A percentile compares a stretch with the other conserved stretches of the same genome.
Evolutionary conservation across 2,888 invertebrate species (phyloP).

Genomic region (Andrena minutula): DNA sequence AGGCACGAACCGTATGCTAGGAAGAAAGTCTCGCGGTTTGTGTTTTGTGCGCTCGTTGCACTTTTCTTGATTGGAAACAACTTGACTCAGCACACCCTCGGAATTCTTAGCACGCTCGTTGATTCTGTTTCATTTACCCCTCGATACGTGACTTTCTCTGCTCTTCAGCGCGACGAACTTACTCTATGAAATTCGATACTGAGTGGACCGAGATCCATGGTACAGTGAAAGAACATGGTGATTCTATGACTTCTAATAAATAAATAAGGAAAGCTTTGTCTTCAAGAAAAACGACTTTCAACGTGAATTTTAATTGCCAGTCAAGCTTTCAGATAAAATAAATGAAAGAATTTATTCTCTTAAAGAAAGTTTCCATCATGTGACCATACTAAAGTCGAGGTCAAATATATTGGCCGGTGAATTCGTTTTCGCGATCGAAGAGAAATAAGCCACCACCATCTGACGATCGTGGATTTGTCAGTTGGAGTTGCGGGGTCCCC

Average conservation of each 20-base stretch:
- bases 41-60: slow-evolving; percentile 12
- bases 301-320: neutral
- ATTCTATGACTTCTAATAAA: neutral
- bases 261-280: neutral
- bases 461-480: too few species aligned
- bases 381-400: too few species aligned
- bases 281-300: neutral
- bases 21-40: neutral
- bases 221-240: too few species aligned
- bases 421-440: too few species aligned
- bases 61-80: slow-evolving; percentile 23
- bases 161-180: neutral
- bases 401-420: too few species aligned
- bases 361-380: too few species aligned
- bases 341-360: neutral
- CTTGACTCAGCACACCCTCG: neutral
- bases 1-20: neutral
- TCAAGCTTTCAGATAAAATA: neutral
- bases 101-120: slow-evolving; percentile 16
- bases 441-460: too few species aligned
- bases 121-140: slow-evolving; percentile 9
- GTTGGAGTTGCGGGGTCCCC: too few species aligned
- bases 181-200: neutral
- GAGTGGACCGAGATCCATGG: neutral
- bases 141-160: slow-evolving; percentile 11